Base-by-base conservation (phyloP, 2,797 vertebrate species). In the Sebastes goodei region DNA sequence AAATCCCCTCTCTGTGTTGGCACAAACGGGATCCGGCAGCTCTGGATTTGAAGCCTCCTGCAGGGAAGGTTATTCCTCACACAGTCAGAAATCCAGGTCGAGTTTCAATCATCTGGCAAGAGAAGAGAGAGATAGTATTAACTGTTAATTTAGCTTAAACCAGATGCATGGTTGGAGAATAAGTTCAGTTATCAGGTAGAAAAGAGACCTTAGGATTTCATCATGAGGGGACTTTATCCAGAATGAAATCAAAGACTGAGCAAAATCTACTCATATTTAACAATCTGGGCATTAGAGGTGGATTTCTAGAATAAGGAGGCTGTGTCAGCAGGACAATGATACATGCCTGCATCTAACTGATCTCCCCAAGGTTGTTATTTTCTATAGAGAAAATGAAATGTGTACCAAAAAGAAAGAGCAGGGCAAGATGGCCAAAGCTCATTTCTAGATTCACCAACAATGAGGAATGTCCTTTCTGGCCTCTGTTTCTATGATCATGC, bases 401-500 rank as follows among this genome's bases (percentile, higher is more conserved):
- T 6, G 30, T 12, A 46, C 62, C 33, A 49, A 75, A 85, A 82
- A 69, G 53, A 89, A n/a, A 76, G 71, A 66, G 23, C 73, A 33
- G 57, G 70, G 60, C 52, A 74, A 83, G 75, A 86, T 78, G 81
- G 80, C 82, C 77, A 68, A 68, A 67, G 76, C 79, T 90, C 85
- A 75, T 89, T 92, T 89, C 91, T 92, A 85, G 83, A 91, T 90
- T 81, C 90, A 81, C 88, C 90, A 92, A 89, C 91, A 90, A 93
- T 89, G 90, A 91, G 89, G 91, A 92, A 93, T 91, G 93, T 94
- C 93, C 89, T 94, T 82, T 87, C 89, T 94, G 91, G 90, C 91
- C 92, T 92, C 88, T 91, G 90, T 90, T 94, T 94, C 92, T 93
- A 90, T 91, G 91, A 93, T 93, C 93, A 89, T 92, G 91, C 88